Conservation (phyloP, 2,888 invertebrate genomes). For the Congeria kusceri region DNA sequence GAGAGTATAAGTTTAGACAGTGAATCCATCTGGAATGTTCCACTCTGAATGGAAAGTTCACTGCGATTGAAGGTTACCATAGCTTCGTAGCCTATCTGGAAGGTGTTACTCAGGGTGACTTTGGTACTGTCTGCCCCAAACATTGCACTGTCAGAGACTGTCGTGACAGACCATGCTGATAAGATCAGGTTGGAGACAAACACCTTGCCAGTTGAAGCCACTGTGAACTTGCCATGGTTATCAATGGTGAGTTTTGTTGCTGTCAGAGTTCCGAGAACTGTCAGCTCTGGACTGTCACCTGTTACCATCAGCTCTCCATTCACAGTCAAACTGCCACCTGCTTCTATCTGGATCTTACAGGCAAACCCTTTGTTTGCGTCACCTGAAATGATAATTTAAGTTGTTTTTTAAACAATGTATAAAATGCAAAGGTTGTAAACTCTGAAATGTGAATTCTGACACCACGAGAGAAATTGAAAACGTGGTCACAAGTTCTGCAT, state of each 20-base stretch:
- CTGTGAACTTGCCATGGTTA: conserved; percentile 52
- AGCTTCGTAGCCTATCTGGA: conserved; percentile 39
- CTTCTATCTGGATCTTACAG: conserved; percentile 34
- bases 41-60: conserved; percentile 23
- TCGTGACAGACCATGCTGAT: conserved; percentile 49
- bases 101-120: conserved; percentile 19
- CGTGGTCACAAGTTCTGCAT: too few relatives aligned
- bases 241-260: conserved; percentile 49
- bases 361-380: conserved; percentile 47
- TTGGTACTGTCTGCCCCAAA: conserved; percentile 11
- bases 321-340: conserved; percentile 26
- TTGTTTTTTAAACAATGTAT: too few relatives aligned
- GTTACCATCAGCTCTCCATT: conserved; percentile 53
- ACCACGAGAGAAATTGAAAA: too few relatives aligned
- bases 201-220: conserved; percentile 52
- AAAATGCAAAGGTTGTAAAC: too few relatives aligned
- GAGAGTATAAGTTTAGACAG: conserved; percentile 25
- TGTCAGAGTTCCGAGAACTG: conserved; percentile 57
- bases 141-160: conserved; percentile 26
- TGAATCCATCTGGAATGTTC: conserved; percentile 36
- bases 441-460: too few relatives aligned
- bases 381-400: conserved; percentile 18
- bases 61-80: conserved; percentile 23
- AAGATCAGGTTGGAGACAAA: conserved; percentile 38
- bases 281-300: conserved; percentile 53